Percentiles rank a stretch among this genome's conserved stretches.
phyloP scores from a whole-genome alignment of 1,140 invertebrate genomes.

The Drosophila pectinifera region DNA sequence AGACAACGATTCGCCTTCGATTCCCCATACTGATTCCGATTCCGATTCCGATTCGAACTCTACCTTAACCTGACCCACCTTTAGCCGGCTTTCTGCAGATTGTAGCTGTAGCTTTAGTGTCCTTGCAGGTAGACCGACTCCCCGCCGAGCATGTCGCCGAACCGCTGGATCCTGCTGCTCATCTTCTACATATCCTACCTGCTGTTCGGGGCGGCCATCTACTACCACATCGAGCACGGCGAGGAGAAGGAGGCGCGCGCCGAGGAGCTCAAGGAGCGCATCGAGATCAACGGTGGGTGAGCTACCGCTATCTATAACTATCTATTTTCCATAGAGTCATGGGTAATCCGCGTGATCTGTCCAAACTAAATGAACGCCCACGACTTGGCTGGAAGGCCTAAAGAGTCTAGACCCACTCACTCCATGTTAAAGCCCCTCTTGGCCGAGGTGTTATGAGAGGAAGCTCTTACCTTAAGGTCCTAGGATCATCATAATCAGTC shows the following conservation, averaged over 20 bases:
- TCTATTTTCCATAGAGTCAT: constrained; percentile 1
- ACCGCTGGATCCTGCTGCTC: constrained; percentile 91
- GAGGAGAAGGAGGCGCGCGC: constrained; percentile 87
- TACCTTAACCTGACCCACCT: background rate
- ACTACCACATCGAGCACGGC: constrained; percentile 90
- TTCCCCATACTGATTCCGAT: constrained; percentile 1
- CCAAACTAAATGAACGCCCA: constrained; percentile 63
- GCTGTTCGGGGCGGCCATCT: constrained; percentile 91
- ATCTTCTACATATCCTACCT: constrained; percentile 91
- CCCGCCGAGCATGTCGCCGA: constrained; percentile 89
- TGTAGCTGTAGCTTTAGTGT: constrained; percentile 10
- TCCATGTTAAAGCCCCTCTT: too few relatives aligned
- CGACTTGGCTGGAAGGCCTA: constrained; percentile 42
- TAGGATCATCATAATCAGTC: background rate
- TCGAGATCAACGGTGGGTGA: constrained; percentile 89
- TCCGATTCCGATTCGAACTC: background rate
- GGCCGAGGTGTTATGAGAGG: too few relatives aligned
- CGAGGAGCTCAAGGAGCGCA: constrained; percentile 87
- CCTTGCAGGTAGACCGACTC: constrained; percentile 56
- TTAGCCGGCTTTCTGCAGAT: background rate
- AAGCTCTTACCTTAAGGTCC: background rate
- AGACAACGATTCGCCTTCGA: constrained; percentile 31
- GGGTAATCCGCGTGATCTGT: constrained; percentile 29
- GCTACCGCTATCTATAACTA: too few relatives aligned
- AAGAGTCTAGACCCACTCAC: constrained; percentile 19